phyloP scores from a whole-genome alignment of 2,113 vertebrate species.

The Mesocricetus auratus region DNA sequence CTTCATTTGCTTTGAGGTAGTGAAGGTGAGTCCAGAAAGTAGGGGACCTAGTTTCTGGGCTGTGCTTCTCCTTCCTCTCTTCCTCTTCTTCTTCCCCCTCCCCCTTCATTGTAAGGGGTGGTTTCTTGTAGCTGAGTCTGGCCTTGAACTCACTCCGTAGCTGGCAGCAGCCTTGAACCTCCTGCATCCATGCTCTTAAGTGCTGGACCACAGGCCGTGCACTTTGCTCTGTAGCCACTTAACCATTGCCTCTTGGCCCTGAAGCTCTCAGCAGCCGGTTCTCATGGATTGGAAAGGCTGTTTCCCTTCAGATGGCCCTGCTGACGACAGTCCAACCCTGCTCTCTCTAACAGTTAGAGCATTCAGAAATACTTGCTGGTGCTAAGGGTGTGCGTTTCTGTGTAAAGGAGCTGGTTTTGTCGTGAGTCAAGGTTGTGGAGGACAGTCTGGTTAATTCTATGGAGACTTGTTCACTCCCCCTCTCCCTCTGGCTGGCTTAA shows the following conservation, averaged over 20 bases:
- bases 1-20: not conserved
- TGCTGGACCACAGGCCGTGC: not conserved
- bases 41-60: conserved; percentile 45
- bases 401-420: conserved; percentile 32
- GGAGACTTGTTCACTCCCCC: not conserved
- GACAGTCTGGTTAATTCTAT: not conserved
- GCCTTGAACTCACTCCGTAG: not conserved
- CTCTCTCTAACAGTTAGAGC: not conserved
- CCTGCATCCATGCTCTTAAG: not conserved
- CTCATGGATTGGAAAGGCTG: conserved; percentile 2
- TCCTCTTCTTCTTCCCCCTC: too few relatives aligned
- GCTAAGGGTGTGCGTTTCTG: not conserved
- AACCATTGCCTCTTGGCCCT: not conserved
- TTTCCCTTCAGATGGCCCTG: conserved; percentile 24
- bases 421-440: not conserved
- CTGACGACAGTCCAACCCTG: not conserved
- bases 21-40: not conserved
- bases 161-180: not conserved
- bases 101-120: not conserved
- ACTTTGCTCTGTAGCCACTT: not conserved
- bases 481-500: not conserved
- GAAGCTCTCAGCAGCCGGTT: not conserved
- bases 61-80: not conserved
- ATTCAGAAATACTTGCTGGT: conserved; percentile 36
- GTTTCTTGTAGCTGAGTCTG: not conserved